Evolutionary conservation across 2,113 vertebrate species (phyloP), one percentile per base, ranked within the genome.

Genomic region (Mugil cephalus): DNA sequence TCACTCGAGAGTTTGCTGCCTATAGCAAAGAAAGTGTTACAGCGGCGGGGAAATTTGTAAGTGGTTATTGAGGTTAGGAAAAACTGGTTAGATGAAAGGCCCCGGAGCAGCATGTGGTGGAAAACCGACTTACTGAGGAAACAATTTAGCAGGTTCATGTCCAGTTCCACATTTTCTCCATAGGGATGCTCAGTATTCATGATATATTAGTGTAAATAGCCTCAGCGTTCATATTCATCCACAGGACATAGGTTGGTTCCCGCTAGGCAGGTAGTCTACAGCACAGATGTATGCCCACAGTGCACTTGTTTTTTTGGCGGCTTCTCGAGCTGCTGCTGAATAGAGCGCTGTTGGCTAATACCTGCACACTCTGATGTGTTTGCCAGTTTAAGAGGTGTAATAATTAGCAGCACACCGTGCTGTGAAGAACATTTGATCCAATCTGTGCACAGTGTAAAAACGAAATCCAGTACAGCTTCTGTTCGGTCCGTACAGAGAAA

Each of bases 41-140:
- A 7, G 63, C 10, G 54, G 18, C 69, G 4, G 18, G 39, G 43
- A 77, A 50, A 50, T 59, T 11, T 56, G 46, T 45, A 11, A 42
- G 53, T 36, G 64, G 55, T 67, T 77, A 42, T 62, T 62, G 40
- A 51, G 11, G 9, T 65, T 61, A 38, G 14, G 60, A 42, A 42
- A 12, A 10, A 54, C 17, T 7, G 47, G 58, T 61, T 24, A 8
- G 54, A 78, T 47, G 7, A 45, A 21, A 67, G 15, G 8, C 15
- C 43, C 55, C 12, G 42, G 9, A 30, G 52, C 18, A 30, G 62
- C n/a, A 3, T 0, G 1, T 35, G 21, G 7, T 45, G 18, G 43
- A n/a, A 19, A 68, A 52, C 10, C 10, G 4, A 21, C 5, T 17
- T 5, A 35, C 13, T 17, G 18, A 51, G 10, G 55, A 50, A 60